Evolutionary conservation across 2,113 vertebrate species (phyloP), one percentile per base, ranked within the genome.

Genomic region (Pterocles orientalis): DNA sequence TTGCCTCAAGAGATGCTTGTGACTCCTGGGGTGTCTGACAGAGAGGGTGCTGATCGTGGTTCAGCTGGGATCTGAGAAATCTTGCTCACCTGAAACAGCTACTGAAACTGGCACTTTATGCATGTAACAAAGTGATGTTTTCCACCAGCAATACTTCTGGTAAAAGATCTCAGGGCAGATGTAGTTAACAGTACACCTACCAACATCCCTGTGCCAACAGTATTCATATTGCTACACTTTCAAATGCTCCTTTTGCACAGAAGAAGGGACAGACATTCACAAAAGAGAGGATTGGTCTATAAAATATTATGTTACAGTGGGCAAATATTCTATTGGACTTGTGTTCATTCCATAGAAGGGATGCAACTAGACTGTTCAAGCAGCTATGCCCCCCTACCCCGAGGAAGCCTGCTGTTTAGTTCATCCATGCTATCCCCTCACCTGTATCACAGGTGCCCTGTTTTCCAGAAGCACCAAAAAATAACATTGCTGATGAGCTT

Each of bases 11-110:
- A 60, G 20, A 66, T 14, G 17, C 12, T 66, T 2, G 0, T 23
- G 7, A 45, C 17, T 81, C 34, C 24, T 26, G 20, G 9, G 14
- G 19, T 15, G 58, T 14, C 26, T 0, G 0, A 33, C 31, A 24
- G 57, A 86, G 33, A 65, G 5, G 9, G 14, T 51, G 18, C n/a
- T 47, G 7, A 65, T 36, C 31, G 17, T 9, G 13, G 10, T 13
- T 69, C 36, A 54, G 9, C 10, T 60, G 26, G 20, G 26, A 68
- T 48, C 25, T 14, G 28, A 75, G 18, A 69, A 78, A 66, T 28
- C 25, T 41, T 2, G 1, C 50, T 48, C 1, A 3, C 7, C 3
- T 3, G 1, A 86, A 65, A 65, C 16, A 45, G 31, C 72, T 58
- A 50, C 45, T 45, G 33, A 81, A 73, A 81, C 14, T 36, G 47